A percentile compares a stretch with the other conserved stretches of the same genome.
These are phyloP conservation scores for Sakesphorus luctuosus DNA, from an alignment of 2,113 vertebrate genomes.

Conservation along the genomic window DNA sequence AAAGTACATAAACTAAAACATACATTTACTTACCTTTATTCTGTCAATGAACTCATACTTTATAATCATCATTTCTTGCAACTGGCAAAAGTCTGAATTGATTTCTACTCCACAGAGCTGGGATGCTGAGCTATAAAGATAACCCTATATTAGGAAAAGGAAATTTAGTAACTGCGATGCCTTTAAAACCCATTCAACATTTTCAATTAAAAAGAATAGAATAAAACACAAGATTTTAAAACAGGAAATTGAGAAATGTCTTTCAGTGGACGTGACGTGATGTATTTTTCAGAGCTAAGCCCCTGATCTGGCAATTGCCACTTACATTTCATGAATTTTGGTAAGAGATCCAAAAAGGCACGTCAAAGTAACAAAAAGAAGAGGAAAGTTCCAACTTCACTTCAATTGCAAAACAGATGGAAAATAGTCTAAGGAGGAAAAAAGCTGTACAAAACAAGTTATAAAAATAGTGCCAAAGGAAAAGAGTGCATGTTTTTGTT, in stretches of 20 bases:
- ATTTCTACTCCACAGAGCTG: slow-evolving; percentile 88
- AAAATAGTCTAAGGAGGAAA: neutral
- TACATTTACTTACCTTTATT: slow-evolving; percentile 80
- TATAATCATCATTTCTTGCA: slow-evolving; percentile 83
- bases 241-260: neutral
- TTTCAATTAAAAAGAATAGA: slow-evolving; percentile 4
- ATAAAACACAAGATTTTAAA: neutral
- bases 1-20: neutral
- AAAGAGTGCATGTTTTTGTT: neutral
- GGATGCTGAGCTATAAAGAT: slow-evolving; percentile 88
- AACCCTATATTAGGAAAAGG: slow-evolving; percentile 79
- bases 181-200: neutral
- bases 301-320: neutral
- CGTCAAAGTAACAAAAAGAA: neutral
- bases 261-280: neutral
- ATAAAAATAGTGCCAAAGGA: neutral
- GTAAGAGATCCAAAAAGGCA: neutral
- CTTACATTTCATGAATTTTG: neutral
- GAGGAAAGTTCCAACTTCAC: neutral
- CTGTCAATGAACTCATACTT: slow-evolving; percentile 86
- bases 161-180: slow-evolving; percentile 17
- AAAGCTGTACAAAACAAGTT: neutral
- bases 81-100: slow-evolving; percentile 85
- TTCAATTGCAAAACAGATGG: neutral
- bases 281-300: neutral